These are phyloP conservation scores for Papilio polytes DNA, from an alignment of 1,140 invertebrate genomes.

Conservation along the genomic window DNA sequence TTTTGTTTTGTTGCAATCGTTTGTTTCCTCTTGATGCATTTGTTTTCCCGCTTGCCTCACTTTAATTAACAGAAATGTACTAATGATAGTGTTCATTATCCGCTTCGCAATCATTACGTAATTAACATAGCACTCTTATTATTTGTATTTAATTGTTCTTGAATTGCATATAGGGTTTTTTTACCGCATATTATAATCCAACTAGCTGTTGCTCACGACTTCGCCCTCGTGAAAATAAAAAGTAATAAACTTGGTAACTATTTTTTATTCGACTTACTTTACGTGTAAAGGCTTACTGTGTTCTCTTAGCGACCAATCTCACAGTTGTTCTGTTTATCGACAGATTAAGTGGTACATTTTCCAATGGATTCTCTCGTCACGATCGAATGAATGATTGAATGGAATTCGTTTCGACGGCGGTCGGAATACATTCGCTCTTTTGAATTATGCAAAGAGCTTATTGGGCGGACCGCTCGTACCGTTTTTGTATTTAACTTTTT, in stretches of 20 bases:
- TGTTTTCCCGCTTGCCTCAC: slow-evolving; percentile 21
- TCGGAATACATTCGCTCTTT: slow-evolving; percentile 71
- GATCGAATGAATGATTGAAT: slow-evolving; percentile 71
- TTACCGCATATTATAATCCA: not conserved
- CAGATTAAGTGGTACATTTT: slow-evolving; percentile 63
- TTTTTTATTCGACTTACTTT: not conserved
- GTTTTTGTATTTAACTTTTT: slow-evolving; percentile 55
- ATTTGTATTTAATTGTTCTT: slow-evolving; percentile 21
- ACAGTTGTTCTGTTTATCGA: slow-evolving; percentile 52
- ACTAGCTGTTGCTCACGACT: not conserved
- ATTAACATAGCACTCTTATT: slow-evolving; percentile 7
- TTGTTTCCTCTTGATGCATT: slow-evolving; percentile 10
- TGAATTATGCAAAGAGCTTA: slow-evolving; percentile 79
- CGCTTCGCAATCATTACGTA: slow-evolving; percentile 8
- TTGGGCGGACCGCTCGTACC: slow-evolving; percentile 55
- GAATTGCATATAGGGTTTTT: not conserved
- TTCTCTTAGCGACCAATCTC: slow-evolving; percentile 27
- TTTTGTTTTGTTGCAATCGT: not conserved
- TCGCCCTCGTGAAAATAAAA: too few species aligned
- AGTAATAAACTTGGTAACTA: not conserved
- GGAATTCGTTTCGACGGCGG: slow-evolving; percentile 62
- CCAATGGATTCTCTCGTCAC: slow-evolving; percentile 53
- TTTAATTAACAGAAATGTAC: slow-evolving; percentile 23
- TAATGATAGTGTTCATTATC: slow-evolving; percentile 28
- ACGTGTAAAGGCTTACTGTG: not conserved